Base-by-base conservation (phyloP, 2,113 vertebrate genomes). In the Pterocles orientalis region DNA sequence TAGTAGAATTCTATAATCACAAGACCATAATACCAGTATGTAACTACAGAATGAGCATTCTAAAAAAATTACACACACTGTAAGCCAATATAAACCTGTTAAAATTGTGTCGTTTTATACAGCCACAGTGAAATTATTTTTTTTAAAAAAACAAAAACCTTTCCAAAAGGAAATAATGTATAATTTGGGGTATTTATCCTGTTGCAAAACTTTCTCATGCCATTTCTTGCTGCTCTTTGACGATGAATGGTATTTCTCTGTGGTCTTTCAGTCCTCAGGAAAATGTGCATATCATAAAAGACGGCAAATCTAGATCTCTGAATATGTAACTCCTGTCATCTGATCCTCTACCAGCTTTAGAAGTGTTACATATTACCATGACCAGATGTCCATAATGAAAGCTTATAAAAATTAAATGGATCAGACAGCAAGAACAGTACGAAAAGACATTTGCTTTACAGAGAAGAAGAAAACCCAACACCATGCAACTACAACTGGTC, bases 41-140 rank as follows among this genome's bases (percentile, higher is more conserved):
- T 58, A 92, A 96, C 71, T 94, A 45, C 75, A 91, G 57, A 94
- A 82, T 79, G 70, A 61, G n/a, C 43, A 82, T 70, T 89, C 68
- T 57, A 79, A 72, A 66, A 64, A 87, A 57, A 64, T 69, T 78
- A 94, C 13, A 72, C 4, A 7, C 94, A 53, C 25, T 64, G 31
- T 57, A 88, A 72, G 96, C 94, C 97, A 97, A 95, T 20, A 93
- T 36, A 97, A 95, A 73, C 45, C 88, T 71, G 58, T 85, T 83
- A 77, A 92, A 93, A 92, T 89, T 33, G 72, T 14, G n/a, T 60
- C 86, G 56, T 5, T 95, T 88, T 93, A 90, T 51, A 53, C 26
- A 86, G 56, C 7, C 82, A 90, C 45, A 83, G 36, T 92, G 92
- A 93, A 96, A 92, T 78, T 50, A 68, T 90, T 14, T 28, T 16